Base-by-base conservation (phyloP, 2,888 invertebrate species). In the Esperia sulphurella region DNA sequence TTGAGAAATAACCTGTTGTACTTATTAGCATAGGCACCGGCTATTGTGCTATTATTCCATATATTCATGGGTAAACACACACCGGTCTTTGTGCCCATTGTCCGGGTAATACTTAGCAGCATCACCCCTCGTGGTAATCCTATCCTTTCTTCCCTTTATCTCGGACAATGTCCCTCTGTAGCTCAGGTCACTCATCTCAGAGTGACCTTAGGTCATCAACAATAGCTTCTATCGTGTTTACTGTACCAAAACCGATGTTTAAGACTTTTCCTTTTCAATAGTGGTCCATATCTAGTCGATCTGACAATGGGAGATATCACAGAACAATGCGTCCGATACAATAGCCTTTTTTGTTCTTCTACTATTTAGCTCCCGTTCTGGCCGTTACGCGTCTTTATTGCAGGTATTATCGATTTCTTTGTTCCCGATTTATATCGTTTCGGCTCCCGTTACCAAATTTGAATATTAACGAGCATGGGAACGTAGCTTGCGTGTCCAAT, bases 51-150 rank as follows among this genome's bases (percentile, higher is more conserved):
- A 75, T 79, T 79, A 79, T 81, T 78, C 72, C 75, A 77, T 76
- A 82, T 84, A 84, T 89, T 89, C 89, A 89, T 89, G 85, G 83
- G 87, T 88, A 89, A 89, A 89, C 89, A 89, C 81, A 88, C 87
- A 86, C 81, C 79, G 63, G 62, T 67, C 79, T 83, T 88, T 89
- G 81, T 88, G 61, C 67, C 73, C 65, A 82, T 88, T 88, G 88
- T 89, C 71, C 61, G 60, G 59, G 78, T 75, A 76, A 83, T 88
- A 86, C 87, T 87, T 87, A 86, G 83, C 85, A 81, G 79, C 78
- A 75, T 85, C 83, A 77, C 83, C 88, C 88, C 83, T 85, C 75
- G 71, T 57, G 68, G 75, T 79, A 79, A 83, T 83, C 72, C 66
- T 73, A 67, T 79, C 81, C 66, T 74, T 77, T 81, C 72, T 74